Conservation (phyloP, 2,797 vertebrate genomes). For the Avahi laniger region DNA sequence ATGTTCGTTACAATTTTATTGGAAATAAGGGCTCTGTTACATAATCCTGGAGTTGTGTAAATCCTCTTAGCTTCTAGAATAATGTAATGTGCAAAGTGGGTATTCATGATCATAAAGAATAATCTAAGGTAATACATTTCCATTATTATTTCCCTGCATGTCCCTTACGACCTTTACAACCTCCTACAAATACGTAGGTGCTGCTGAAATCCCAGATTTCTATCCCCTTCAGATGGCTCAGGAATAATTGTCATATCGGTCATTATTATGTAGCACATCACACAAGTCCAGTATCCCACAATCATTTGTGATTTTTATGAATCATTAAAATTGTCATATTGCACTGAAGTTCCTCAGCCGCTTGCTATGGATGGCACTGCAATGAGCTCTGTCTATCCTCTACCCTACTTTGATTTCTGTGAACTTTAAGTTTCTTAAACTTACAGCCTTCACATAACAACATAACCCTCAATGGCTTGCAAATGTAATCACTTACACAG, state of each 20-base stretch:
- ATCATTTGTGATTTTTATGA: background rate
- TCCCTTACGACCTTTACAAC: background rate
- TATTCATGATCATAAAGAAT: background rate
- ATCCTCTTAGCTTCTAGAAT: background rate
- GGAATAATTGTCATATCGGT: background rate
- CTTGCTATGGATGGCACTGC: background rate
- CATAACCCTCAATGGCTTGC: background rate
- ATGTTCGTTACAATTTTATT: background rate
- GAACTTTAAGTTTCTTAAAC: background rate
- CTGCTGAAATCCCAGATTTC: background rate
- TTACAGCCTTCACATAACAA: background rate
- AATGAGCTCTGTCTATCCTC: background rate
- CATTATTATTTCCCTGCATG: background rate
- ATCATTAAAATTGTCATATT: background rate
- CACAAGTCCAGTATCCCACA: background rate
- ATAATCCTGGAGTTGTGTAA: background rate
- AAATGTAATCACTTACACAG: background rate
- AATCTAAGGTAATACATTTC: background rate
- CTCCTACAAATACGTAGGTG: background rate
- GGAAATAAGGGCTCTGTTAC: background rate
- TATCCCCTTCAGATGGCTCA: background rate
- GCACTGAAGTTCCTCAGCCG: background rate
- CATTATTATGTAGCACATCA: background rate
- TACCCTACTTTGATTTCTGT: background rate
- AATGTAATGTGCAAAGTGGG: background rate